phyloP scores from a whole-genome alignment of 2,888 invertebrate species.

The Eupithecia centaureata region DNA sequence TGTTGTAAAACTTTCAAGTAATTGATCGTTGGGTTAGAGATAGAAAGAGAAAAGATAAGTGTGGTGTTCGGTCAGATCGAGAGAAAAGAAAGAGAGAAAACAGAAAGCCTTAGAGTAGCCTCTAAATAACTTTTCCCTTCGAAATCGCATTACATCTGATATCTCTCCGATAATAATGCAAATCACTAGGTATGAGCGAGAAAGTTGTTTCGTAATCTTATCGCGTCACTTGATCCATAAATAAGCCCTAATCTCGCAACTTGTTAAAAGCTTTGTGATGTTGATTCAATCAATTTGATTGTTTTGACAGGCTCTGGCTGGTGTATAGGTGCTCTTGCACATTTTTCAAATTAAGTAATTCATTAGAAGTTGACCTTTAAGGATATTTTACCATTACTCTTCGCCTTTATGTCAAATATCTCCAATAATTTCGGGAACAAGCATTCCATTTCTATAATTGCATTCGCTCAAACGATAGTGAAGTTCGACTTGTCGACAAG shows the following conservation, averaged over 20 bases:
- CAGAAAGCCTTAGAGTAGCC: background rate
- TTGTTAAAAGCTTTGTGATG: background rate
- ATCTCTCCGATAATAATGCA: conserved; percentile 2
- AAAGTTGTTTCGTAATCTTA: conserved; percentile 19
- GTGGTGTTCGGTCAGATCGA: background rate
- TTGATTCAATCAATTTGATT: background rate
- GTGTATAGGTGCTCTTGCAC: background rate
- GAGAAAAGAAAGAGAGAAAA: no score
- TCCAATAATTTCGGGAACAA: no score
- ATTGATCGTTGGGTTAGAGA: background rate
- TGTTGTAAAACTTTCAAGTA: no score
- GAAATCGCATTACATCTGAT: background rate
- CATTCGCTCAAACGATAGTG: no score
- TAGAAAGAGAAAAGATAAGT: background rate
- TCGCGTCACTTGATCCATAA: background rate
- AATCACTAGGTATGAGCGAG: conserved; percentile 6
- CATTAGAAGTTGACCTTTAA: no score
- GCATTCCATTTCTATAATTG: no score
- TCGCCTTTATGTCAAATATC: no score
- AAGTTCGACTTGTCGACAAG: no score
- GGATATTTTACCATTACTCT: no score
- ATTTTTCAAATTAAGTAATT: background rate
- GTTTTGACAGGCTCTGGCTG: background rate
- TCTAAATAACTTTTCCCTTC: background rate
- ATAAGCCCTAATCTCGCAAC: conserved; percentile 2